Percentiles rank a stretch among this genome's conserved stretches.
These are phyloP conservation scores for Zygothrica quintamaculata DNA, from an alignment of 2,888 invertebrate genomes.

Conservation along the genomic window DNA sequence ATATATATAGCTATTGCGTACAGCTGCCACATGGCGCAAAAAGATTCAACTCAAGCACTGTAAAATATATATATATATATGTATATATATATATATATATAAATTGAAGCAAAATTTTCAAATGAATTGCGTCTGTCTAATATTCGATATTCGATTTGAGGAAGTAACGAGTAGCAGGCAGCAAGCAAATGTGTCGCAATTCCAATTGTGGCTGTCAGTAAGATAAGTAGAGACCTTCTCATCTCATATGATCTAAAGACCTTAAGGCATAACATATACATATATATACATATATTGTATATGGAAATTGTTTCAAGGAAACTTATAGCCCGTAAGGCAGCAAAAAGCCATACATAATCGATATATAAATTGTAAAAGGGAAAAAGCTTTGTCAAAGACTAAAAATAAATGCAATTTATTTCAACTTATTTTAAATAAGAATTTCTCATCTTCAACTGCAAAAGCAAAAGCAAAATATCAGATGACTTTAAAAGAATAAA, in stretches of 20 bases:
- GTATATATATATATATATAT: too few species aligned
- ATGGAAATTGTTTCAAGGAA: constrained; percentile 36
- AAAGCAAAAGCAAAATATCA: too few species aligned
- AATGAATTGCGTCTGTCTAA: constrained; percentile 42
- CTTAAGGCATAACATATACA: constrained; percentile 15
- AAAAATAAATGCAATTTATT: constrained; percentile 17
- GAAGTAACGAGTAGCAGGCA: neutral
- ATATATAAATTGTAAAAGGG: neutral
- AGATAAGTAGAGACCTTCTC: constrained; percentile 14
- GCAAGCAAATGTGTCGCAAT: constrained; percentile 34
- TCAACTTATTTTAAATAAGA: too few species aligned
- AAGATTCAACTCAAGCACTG: constrained; percentile 35
- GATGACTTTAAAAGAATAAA: too few species aligned
- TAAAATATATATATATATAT: constrained; percentile 17
- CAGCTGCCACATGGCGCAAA: constrained; percentile 26
- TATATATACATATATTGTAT: constrained; percentile 21
- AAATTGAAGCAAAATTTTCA: too few species aligned
- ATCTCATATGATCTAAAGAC: constrained; percentile 16
- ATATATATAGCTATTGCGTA: constrained; percentile 15
- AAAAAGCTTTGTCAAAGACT: neutral
- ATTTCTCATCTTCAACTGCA: too few species aligned
- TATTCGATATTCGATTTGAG: neutral
- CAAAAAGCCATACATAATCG: constrained; percentile 9
- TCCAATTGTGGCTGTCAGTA: constrained; percentile 54
- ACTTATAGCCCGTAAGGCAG: neutral